Evolutionary conservation across 2,888 invertebrate genomes (phyloP).

Genomic region (Augiades crinisus): DNA sequence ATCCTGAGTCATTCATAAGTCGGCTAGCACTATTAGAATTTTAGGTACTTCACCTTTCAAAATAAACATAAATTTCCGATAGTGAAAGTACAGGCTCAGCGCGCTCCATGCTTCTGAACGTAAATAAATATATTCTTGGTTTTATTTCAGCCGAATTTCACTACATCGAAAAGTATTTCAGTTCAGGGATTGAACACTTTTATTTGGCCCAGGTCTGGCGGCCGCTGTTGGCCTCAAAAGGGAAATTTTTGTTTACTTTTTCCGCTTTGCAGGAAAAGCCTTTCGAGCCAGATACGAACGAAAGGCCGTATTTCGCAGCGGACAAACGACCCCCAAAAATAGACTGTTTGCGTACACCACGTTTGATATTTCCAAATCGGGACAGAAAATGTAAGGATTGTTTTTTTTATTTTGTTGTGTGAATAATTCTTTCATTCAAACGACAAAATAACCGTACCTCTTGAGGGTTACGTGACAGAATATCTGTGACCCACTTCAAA

Average conservation of each 20-base stretch:
- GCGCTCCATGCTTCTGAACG: background rate
- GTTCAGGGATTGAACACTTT: constrained; percentile 19
- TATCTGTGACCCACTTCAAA: too few relatives aligned
- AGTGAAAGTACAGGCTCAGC: constrained; percentile 4
- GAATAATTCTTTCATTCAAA: too few relatives aligned
- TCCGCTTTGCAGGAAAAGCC: constrained; percentile 22
- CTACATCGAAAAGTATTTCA: constrained; percentile 22
- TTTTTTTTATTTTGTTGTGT: background rate
- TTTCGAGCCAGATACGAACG: constrained; percentile 19
- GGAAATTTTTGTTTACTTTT: constrained; percentile 26
- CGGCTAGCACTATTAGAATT: too few relatives aligned
- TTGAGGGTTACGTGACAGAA: too few relatives aligned
- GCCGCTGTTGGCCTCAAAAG: constrained; percentile 15
- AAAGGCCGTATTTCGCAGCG: constrained; percentile 15
- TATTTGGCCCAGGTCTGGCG: constrained; percentile 13
- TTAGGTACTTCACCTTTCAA: background rate
- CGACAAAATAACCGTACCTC: too few relatives aligned
- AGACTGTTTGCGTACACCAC: background rate
- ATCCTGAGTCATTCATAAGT: too few relatives aligned
- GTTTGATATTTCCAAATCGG: background rate
- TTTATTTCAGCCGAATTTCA: constrained; percentile 12
- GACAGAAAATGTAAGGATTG: background rate
- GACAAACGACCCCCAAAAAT: constrained; percentile 10
- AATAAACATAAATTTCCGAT: background rate
- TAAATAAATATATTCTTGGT: constrained; percentile 26